Evolutionary conservation across 2,888 invertebrate genomes (phyloP).

Genomic region (Meteorus cinctellus): DNA sequence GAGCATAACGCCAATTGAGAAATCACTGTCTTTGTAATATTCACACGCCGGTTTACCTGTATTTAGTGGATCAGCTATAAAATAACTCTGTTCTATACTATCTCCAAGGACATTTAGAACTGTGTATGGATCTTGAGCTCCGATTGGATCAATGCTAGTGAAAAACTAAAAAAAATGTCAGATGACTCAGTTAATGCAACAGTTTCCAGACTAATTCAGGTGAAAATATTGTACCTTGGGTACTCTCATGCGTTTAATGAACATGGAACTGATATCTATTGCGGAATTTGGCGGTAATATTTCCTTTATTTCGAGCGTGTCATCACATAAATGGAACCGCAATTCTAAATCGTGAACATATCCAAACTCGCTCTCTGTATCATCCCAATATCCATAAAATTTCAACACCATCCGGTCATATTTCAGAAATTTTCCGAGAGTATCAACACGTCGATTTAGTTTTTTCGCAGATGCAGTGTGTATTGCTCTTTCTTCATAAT

Average conservation of each 20-base stretch:
- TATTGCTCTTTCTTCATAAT: conserved; percentile 59
- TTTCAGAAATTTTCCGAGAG: conserved; percentile 87
- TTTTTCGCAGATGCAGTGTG: conserved; percentile 71
- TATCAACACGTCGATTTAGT: conserved; percentile 77
- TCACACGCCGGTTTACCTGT: conserved; percentile 74
- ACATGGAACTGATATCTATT: conserved; percentile 81
- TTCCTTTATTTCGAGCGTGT: conserved; percentile 92
- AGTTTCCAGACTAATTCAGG: not conserved
- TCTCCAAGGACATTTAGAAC: conserved; percentile 80
- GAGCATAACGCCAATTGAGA: conserved; percentile 86
- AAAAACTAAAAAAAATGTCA: conserved; percentile 53
- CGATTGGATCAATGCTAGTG: conserved; percentile 66
- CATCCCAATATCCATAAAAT: conserved; percentile 94
- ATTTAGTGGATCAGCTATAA: conserved; percentile 77
- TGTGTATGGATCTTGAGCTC: conserved; percentile 75
- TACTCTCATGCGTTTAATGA: conserved; percentile 84
- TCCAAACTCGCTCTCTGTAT: conserved; percentile 84
- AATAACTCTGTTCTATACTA: conserved; percentile 75
- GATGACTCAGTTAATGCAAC: conserved; percentile 22
- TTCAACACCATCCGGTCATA: conserved; percentile 85
- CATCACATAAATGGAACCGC: conserved; percentile 89
- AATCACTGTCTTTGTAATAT: conserved; percentile 82
- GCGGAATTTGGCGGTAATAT: conserved; percentile 81
- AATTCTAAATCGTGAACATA: conserved; percentile 85
- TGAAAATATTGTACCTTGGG: conserved; percentile 79